Evolutionary conservation across 2,113 vertebrate species (phyloP).

Genomic region (Tachysurus fulvidraco): DNA sequence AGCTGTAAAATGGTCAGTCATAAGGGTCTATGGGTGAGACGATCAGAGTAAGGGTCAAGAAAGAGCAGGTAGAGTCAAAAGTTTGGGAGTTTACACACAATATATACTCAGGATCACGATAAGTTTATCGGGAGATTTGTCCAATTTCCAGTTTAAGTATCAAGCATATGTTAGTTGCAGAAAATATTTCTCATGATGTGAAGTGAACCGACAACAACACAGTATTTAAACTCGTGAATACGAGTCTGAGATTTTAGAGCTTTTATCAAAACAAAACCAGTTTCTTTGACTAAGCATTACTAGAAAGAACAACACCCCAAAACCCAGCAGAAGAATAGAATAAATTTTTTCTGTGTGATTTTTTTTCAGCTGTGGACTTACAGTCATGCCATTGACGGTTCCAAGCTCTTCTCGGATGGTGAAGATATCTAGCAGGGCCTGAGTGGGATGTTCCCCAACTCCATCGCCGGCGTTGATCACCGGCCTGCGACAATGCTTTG

Average conservation of each 20-base stretch:
- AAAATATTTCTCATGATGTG: too few species aligned
- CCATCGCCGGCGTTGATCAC: constrained; percentile 96
- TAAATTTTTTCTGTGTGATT: background rate
- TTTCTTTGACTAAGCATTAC: background rate
- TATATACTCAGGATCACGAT: too few species aligned
- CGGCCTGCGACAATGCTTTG: constrained; percentile 88
- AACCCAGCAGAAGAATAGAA: background rate
- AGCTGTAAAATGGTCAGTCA: too few species aligned
- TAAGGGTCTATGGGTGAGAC: too few species aligned
- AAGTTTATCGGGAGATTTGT: too few species aligned
- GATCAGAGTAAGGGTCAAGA: too few species aligned
- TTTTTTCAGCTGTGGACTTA: constrained; percentile 61
- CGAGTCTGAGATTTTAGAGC: background rate
- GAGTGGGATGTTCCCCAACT: constrained; percentile 93
- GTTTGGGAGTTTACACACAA: too few species aligned
- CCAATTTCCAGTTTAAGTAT: too few species aligned
- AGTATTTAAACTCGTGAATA: too few species aligned
- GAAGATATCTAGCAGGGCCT: constrained; percentile 94
- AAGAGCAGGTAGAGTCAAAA: too few species aligned
- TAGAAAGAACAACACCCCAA: background rate
- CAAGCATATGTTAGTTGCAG: too few species aligned
- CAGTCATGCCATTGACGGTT: constrained; percentile 98
- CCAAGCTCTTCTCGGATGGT: constrained; percentile 97
- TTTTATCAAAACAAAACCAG: background rate
- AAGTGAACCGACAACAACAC: too few species aligned